These are phyloP conservation scores for Centropus unirufus DNA, from an alignment of 2,113 vertebrate species.

Conservation along the genomic window DNA sequence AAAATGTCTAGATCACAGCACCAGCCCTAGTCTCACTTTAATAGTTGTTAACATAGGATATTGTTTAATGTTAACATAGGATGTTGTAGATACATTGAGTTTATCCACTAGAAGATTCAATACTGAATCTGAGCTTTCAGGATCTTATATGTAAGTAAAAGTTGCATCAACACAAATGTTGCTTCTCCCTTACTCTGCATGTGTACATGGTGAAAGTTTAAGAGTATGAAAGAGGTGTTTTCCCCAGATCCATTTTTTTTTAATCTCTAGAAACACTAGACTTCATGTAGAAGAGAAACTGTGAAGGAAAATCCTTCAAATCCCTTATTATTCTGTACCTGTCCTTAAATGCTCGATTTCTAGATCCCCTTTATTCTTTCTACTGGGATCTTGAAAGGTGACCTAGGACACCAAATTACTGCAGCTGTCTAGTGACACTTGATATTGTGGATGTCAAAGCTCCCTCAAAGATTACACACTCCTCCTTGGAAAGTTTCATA, in stretches of 20 bases:
- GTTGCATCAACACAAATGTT: neutral
- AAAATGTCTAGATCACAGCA: neutral
- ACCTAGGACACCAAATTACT: neutral
- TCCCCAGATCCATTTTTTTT: neutral
- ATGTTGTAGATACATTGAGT: neutral
- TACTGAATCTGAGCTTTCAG: neutral
- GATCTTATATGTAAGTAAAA: neutral
- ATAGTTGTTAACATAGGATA: neutral
- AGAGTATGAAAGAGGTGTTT: neutral
- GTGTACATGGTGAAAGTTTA: neutral
- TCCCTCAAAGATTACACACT: neutral
- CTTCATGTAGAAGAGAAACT: neutral
- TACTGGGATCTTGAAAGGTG: neutral
- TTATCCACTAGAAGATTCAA: neutral
- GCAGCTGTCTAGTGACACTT: neutral
- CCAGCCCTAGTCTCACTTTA: neutral
- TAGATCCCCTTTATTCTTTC: neutral
- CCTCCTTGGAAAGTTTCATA: neutral
- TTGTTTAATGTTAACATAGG: neutral
- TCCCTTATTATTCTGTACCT: neutral
- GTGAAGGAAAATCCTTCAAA: neutral
- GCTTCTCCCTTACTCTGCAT: neutral
- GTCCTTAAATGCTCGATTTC: neutral
- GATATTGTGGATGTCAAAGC: neutral
- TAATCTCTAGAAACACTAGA: neutral